Evolutionary conservation across 2,113 vertebrate genomes (phyloP), one percentile per base, ranked within the genome.

Genomic region (Platichthys stellatus): DNA sequence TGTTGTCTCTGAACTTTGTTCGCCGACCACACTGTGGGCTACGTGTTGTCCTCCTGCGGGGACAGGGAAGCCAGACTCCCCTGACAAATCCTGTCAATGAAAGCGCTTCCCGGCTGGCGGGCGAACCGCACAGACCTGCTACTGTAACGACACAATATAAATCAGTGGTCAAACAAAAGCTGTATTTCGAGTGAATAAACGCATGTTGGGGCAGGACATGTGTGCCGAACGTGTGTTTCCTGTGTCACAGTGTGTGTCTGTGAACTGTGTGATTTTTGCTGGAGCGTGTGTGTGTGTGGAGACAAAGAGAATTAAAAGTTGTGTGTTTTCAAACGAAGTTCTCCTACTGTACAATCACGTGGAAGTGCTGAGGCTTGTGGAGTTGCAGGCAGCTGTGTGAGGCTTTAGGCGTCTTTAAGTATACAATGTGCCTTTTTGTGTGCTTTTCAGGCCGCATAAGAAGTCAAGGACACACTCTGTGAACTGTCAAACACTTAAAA

Each of bases 1-100:
- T 82, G 84, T 86, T 87, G 86, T 67, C 45, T 2, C 11, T 65
- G 56, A 68, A 78, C 76, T 90, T 84, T 80, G 70, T n/a, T 26
- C 72, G 31, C 31, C 15, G 49, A 18, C 65, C 54, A 43, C 63
- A 31, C 20, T 38, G 28, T 2, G 5, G 0, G 47, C 15, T 18
- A 6, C 15, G 47, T 7, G 47, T 18, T 51, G 47, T 18, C 47
- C 47, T 51, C 47, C 17, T 15, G 5, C 47, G 5, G 45, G 20
- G 5, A 31, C 31, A 31, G 21, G 1, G 10, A 38, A 56, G 11
- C 60, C 73, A 56, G 54, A 61, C 53, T 59, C 43, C 64, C 26
- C 2, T 56, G 53, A 64, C n/a, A 43, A 40, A 43, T 10, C 38
- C 0, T 0, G 21, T 4, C 59, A 31, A 2, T 58, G 35, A 60